These are phyloP conservation scores for Antheraea assamensis DNA, from an alignment of 2,888 invertebrate genomes.

Conservation along the genomic window DNA sequence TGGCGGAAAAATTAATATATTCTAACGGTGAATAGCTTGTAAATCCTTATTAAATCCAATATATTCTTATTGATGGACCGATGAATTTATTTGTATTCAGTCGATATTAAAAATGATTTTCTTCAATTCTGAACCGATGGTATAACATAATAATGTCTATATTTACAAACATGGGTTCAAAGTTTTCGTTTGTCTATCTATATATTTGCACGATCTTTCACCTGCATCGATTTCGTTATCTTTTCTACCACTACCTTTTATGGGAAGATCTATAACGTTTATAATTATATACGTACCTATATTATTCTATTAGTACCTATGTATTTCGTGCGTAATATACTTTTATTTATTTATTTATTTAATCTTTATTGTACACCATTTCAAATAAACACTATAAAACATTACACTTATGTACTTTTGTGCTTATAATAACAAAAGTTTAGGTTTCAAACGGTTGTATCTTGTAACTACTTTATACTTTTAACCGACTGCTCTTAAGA, in stretches of 20 bases:
- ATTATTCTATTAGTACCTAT: neutral
- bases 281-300: neutral
- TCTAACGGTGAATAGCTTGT: neutral
- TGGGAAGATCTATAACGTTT: conserved; percentile 31
- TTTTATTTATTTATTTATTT: too few relatives aligned
- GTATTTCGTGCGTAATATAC: neutral
- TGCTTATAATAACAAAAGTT: too few relatives aligned
- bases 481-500: too few relatives aligned
- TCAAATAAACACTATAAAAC: too few relatives aligned
- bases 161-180: neutral
- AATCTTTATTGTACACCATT: too few relatives aligned
- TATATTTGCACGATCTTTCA: conserved; percentile 48
- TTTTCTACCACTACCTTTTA: conserved; percentile 41
- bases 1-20: conserved; percentile 50
- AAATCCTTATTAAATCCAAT: neutral
- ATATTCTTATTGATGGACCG: neutral
- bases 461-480: too few relatives aligned
- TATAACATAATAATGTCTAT: neutral
- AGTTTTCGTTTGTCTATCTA: conserved; percentile 20
- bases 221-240: conserved; percentile 50
- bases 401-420: too few relatives aligned
- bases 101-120: neutral
- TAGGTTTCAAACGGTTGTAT: too few relatives aligned
- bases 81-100: neutral
- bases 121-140: neutral